Conservation (phyloP, 1,140 invertebrate genomes). For the Uloborus diversus region DNA sequence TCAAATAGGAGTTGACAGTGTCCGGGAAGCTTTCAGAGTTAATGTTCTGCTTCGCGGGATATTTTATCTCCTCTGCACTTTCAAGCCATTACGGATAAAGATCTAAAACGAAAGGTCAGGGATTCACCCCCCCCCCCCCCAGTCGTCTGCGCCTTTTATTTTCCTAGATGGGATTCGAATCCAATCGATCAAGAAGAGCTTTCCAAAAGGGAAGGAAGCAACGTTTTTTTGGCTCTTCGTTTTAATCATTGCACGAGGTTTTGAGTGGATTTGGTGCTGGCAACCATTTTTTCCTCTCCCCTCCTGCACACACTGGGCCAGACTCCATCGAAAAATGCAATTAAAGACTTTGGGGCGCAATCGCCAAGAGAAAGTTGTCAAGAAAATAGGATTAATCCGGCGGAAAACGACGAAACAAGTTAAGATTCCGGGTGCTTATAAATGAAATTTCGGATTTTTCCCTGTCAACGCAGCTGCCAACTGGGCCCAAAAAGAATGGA, state of each 20-base stretch:
- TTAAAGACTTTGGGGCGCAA: slow-evolving; percentile 1
- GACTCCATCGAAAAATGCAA: slow-evolving; percentile 24
- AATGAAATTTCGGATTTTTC: too few relatives aligned
- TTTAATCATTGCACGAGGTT: slow-evolving; percentile 44
- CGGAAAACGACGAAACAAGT: slow-evolving; percentile 26
- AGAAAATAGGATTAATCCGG: slow-evolving; percentile 41
- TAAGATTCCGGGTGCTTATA: slow-evolving; percentile 17
- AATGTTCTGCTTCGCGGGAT: slow-evolving; percentile 2
- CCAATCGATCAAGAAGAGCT: slow-evolving; percentile 43
- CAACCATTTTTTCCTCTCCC: too few relatives aligned
- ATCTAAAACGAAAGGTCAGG: slow-evolving; percentile 37
- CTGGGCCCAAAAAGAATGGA: too few relatives aligned
- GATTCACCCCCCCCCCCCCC: not conserved
- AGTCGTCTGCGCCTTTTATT: not conserved
- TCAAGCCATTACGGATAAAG: slow-evolving; percentile 46
- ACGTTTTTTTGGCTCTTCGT: slow-evolving; percentile 28
- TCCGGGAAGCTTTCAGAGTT: slow-evolving; percentile 42
- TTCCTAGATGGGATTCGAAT: slow-evolving; percentile 29
- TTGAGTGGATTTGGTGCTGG: slow-evolving; percentile 45
- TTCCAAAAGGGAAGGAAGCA: too few relatives aligned
- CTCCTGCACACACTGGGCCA: not conserved
- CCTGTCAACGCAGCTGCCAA: too few relatives aligned
- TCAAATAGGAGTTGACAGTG: slow-evolving; percentile 51
- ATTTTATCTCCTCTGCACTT: not conserved
- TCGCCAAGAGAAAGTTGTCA: slow-evolving; percentile 21